Conservation (phyloP, 2,888 invertebrate genomes). For the Lamellibrachia columna region DNA sequence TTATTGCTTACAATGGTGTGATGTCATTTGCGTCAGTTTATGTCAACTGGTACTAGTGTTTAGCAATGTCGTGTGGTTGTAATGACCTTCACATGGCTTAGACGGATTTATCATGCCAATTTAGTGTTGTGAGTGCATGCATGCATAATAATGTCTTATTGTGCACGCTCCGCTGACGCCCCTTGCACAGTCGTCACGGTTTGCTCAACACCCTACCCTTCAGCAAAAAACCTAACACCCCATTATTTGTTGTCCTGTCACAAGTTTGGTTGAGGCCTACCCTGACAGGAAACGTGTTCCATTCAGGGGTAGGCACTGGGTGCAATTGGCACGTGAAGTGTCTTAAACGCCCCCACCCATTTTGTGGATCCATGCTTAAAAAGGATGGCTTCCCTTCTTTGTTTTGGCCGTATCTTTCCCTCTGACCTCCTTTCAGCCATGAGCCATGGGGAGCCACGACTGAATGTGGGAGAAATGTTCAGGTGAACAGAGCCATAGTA, state of each 20-base stretch:
- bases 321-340: background rate
- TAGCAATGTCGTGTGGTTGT: background rate
- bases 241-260: constrained; percentile 10
- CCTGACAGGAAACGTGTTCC: background rate
- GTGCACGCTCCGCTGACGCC: background rate
- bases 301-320: background rate
- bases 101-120: background rate
- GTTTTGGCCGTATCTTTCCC: background rate
- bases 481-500: background rate
- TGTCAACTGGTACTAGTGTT: background rate
- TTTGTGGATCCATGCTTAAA: background rate
- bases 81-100: background rate
- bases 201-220: background rate
- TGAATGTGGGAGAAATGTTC: background rate
- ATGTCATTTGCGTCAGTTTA: background rate
- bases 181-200: background rate
- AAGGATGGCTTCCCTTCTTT: background rate
- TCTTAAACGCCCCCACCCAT: background rate
- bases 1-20: background rate
- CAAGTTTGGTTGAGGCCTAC: background rate
- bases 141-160: background rate
- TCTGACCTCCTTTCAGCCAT: background rate
- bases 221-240: background rate
- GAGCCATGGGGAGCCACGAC: background rate
- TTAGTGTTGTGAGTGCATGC: background rate